phyloP scores from a whole-genome alignment of 2,888 invertebrate species.

The Trissoscelio sp. region DNA sequence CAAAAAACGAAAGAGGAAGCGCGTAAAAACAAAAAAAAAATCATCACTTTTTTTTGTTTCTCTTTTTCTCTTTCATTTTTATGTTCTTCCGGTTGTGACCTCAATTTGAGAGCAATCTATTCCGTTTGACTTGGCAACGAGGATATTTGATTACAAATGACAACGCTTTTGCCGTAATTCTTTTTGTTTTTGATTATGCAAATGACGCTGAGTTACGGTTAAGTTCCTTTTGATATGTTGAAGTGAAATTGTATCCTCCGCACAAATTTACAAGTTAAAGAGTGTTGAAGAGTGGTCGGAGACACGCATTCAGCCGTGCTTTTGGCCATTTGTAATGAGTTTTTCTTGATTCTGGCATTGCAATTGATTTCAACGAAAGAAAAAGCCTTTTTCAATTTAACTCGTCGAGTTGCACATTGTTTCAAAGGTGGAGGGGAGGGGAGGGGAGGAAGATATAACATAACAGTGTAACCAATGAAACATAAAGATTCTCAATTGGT shows the following conservation, averaged over 20 bases:
- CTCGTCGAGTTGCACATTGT: no score
- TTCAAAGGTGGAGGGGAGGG: no score
- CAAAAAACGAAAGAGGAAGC: constrained; percentile 13
- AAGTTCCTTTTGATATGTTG: constrained; percentile 38
- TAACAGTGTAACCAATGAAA: constrained; percentile 10
- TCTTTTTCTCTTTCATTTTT: neutral
- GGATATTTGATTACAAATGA: constrained; percentile 59
- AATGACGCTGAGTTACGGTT: constrained; percentile 49
- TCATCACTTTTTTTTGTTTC: no score
- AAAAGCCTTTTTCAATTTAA: no score
- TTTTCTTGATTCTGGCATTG: neutral
- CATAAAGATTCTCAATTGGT: constrained; percentile 22
- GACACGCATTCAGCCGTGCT: neutral
- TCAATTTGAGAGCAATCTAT: constrained; percentile 38
- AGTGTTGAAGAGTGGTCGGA: neutral
- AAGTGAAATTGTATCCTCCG: constrained; percentile 49
- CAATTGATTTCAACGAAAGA: no score
- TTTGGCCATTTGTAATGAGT: constrained; percentile 3
- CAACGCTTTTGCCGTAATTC: constrained; percentile 47
- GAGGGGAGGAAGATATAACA: neutral
- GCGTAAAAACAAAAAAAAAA: no score
- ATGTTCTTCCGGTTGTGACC: constrained; percentile 37
- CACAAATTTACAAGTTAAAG: constrained; percentile 31
- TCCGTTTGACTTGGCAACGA: constrained; percentile 35
- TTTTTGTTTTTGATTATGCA: constrained; percentile 54